Conservation (phyloP, 1,140 invertebrate genomes). For the Atopsyche davidsoni region DNA sequence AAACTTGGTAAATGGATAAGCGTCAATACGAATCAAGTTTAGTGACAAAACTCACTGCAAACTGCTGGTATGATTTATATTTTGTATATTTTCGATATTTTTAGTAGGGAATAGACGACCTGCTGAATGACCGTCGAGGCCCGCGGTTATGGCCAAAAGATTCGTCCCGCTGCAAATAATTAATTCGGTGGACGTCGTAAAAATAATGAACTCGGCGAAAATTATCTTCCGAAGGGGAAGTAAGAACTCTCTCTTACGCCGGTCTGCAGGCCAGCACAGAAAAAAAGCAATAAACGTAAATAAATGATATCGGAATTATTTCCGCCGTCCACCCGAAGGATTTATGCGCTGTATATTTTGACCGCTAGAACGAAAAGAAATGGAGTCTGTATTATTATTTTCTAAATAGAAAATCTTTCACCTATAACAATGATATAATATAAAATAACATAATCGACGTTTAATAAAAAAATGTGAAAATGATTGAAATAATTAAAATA, state of each 20-base stretch:
- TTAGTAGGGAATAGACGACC: no score
- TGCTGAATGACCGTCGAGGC: no score
- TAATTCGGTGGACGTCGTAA: slow-evolving; percentile 28
- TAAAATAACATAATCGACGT: not conserved
- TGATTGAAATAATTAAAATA: not conserved
- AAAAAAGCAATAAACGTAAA: slow-evolving; percentile 31
- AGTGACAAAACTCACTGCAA: no score
- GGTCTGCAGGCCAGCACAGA: slow-evolving; percentile 1
- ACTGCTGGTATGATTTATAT: no score
- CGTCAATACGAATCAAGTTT: no score
- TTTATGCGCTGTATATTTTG: slow-evolving; percentile 21
- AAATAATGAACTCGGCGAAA: slow-evolving; percentile 24
- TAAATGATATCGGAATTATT: slow-evolving; percentile 30
- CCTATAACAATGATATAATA: not conserved
- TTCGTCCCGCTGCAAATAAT: slow-evolving; percentile 25
- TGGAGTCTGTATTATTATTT: not conserved
- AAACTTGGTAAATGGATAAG: no score
- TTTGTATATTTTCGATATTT: no score
- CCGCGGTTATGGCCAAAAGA: not conserved
- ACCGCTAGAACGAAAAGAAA: not conserved
- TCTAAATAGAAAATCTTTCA: not conserved
- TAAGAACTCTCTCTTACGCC: slow-evolving; percentile 5
- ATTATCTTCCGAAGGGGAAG: slow-evolving; percentile 12
- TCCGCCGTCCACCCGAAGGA: slow-evolving; percentile 25
- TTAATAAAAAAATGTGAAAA: not conserved